Evolutionary conservation across 2,888 invertebrate genomes (phyloP), one percentile per base, ranked within the genome.

Genomic region (Drosophila mimetica): DNA sequence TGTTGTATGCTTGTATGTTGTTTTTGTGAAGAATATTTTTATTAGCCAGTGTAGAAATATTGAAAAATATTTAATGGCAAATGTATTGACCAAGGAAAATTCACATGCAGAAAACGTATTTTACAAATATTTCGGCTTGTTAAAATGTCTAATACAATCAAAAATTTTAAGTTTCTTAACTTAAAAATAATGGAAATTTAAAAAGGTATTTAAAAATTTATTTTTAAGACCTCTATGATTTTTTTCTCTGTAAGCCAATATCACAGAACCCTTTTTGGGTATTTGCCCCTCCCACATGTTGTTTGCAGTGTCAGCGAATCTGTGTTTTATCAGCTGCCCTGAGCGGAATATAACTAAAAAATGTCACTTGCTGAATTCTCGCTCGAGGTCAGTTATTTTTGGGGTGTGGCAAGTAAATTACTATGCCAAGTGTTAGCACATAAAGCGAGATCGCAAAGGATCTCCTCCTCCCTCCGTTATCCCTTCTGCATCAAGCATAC

Each of bases 401-500:
- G 22, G 13, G 7, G n/a, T 37, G 36, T 25, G 20, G 8, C 20
- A 34, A 71, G 51, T 51, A 58, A 46, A 59, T 69, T 69, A 51
- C 44, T 52, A 41, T 36, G 50, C 60, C 13, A 42, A 54, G 32
- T 18, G 30, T 5, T 22, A 1, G 36, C 59, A 30, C 28, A 39
- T 41, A 55, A 59, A 60, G 51, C 18, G 57, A 59, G 18, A 42
- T 6, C n/a, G 25, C 16, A 6, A 39, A 53, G 28, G 28, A n/a
- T 32, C 22, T 13, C 30, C n/a, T n/a, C n/a, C n/a, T n/a, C 3
- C 37, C 37, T 16, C 9, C 37, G 37, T 16, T 3, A 4, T 9
- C 9, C 1, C 16, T 16, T 14, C 28, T 22, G 50, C 42, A 77
- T 81, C 66, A 64, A 70, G 76, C 30, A 79, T 85, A 82, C 86